Evolutionary conservation across 1,140 invertebrate genomes (phyloP), one percentile per base, ranked within the genome.

Genomic region (Streblospio benedicti): DNA sequence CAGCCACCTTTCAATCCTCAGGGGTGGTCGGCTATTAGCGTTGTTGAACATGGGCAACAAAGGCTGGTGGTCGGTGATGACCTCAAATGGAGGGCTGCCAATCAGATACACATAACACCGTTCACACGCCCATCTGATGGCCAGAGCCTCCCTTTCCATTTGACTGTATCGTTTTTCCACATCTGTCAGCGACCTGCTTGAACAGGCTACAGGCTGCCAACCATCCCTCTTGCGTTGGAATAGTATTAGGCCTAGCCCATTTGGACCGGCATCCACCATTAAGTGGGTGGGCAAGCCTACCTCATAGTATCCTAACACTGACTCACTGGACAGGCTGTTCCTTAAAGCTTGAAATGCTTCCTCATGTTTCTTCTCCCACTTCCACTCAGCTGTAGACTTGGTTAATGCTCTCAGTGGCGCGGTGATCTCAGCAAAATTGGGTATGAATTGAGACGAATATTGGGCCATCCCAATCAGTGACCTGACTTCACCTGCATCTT

Each of bases 1-100:
- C 31, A 28, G 27, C 68, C 70, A 69, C 30, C 65, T 32, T 44
- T 67, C 57, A 20, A 69, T 68, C 41, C 62, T 35, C 23, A 64
- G 60, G 58, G 52, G 54, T 32, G 59, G 52, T 43, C 65, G 65
- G 6, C 61, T 67, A 14, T 30, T n/a, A 25, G 49, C 23, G 27
- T 51, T 51, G 49, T 51, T 51, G n/a, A 51, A 63, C 2, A 71
- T 65, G 9, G 38, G 57, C n/a, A 61, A 49, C 35, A 38, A n/a
- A 9, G 35, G 9, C 35, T 38, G 9, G 35, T 38, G 35, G 35
- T 38, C 35, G 9, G 35, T 38, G 9, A 38, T 38, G 9, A 38
- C 35, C n/a, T n/a, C n/a, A 38, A 38, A 38, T 38, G 35, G 9
- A 38, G n/a, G n/a, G n/a, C 35, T 38, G n/a, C 35, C 35, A n/a